Evolutionary conservation across 2,113 vertebrate genomes (phyloP).

Genomic region (Microcebus ravelobensis): DNA sequence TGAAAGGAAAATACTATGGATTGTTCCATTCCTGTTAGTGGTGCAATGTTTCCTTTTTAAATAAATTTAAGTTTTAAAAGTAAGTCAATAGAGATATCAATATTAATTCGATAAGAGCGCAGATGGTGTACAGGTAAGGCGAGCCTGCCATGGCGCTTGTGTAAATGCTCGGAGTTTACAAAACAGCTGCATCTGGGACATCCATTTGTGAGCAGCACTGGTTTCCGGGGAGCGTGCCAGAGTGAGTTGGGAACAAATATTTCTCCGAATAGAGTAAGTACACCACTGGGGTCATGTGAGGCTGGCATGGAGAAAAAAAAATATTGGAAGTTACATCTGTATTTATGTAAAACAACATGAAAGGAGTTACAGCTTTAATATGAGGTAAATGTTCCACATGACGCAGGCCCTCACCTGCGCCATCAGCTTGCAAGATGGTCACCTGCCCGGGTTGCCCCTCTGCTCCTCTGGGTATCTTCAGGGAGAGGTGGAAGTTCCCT

Average conservation of each 20-base stretch:
- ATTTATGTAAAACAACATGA: not conserved
- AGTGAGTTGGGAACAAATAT: not conserved
- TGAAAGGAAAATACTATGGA: not conserved
- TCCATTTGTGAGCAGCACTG: not conserved
- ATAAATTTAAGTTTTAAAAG: not conserved
- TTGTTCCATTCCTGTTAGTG: not conserved
- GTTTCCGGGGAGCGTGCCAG: not conserved
- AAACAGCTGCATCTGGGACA: not conserved
- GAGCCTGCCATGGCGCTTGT: not conserved
- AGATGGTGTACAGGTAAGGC: not conserved
- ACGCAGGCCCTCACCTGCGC: too few relatives aligned
- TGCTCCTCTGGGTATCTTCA: not conserved
- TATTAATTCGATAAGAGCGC: not conserved
- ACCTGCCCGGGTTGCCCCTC: accelerated
- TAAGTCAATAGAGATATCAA: not conserved
- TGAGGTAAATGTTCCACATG: not conserved
- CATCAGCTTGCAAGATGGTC: not conserved
- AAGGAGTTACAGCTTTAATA: not conserved
- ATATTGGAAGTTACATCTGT: not conserved
- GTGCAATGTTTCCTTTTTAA: not conserved
- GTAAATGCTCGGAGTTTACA: not conserved
- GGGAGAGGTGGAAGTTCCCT: not conserved
- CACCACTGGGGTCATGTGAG: not conserved
- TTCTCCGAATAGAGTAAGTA: not conserved
- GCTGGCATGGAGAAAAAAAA: not conserved